Evolutionary conservation across 2,113 vertebrate genomes (phyloP).

Genomic region (Neodontobutis hainanensis): DNA sequence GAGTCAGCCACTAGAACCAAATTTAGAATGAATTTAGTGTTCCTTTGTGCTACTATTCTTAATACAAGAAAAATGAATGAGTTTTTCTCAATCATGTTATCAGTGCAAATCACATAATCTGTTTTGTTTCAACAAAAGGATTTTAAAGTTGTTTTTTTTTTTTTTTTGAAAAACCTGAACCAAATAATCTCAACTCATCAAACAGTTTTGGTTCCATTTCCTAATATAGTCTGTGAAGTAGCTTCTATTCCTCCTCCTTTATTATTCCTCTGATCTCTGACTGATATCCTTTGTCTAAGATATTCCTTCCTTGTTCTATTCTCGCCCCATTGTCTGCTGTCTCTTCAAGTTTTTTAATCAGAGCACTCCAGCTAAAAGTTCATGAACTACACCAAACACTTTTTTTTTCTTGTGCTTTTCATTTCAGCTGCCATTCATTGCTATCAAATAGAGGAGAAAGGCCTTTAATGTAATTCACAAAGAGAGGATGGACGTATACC

Average conservation of each 20-base stretch:
- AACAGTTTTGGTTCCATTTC: background rate
- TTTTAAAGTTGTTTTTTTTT: background rate
- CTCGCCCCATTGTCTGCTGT: conserved; percentile 6
- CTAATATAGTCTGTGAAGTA: conserved; percentile 11
- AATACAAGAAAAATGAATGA: background rate
- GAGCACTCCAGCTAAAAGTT: conserved; percentile 5
- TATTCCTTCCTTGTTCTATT: conserved; percentile 7
- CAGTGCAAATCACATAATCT: background rate
- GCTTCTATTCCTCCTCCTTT: background rate
- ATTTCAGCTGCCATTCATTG: conserved; percentile 4
- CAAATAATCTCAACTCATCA: background rate
- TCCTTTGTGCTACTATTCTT: conserved; percentile 2
- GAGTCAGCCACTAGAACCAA: background rate
- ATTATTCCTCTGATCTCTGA: conserved; percentile 7
- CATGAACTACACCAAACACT: background rate
- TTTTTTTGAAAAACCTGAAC: background rate
- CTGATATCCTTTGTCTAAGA: background rate
- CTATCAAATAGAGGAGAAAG: conserved; percentile 17
- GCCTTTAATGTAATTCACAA: background rate
- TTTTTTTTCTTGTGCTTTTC: background rate
- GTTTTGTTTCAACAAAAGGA: background rate
- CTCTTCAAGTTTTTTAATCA: background rate
- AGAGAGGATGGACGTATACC: conserved; percentile 2
- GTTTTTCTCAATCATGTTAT: background rate
- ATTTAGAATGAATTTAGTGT: background rate